Evolutionary conservation across 2,113 vertebrate species (phyloP), one percentile per base, ranked within the genome.

Genomic region (Cariama cristata): DNA sequence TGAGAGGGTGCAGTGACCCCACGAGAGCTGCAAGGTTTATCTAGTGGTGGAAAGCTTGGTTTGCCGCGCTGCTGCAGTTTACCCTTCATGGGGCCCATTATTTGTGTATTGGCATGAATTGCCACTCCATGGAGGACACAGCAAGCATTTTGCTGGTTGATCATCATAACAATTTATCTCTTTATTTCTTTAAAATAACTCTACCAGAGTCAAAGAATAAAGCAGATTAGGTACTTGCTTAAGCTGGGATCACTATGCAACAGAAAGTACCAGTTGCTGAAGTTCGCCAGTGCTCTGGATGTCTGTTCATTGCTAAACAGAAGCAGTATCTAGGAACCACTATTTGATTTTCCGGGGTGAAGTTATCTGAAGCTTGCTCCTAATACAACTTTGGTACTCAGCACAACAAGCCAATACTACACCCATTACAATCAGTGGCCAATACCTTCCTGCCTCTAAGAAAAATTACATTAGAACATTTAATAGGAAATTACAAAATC

Each of bases 401-500:
- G 56, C 30, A 52, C 40, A 64, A 79, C 38, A 85, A 94, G 40
- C 76, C 52, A 60, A 33, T 67, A 26, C 20, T 72, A 40, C 26
- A 79, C 40, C 59, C 16, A 7, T 40, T 75, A 72, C 21, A 58
- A 27, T 91, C 73, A 35, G 24, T 18, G 40, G 56, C 73, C 63
- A 84, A 72, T 44, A 71, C 56, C 28, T 79, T 55, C 30, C 63
- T 86, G 74, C 55, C 81, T 86, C 81, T 50, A 64, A 85, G 71
- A 96, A 89, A 95, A 94, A 88, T 79, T 44, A 83, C 32, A 32
- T 5, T 76, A 58, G 28, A 79, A 69, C n/a, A 79, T 79, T 52
- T 67, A 82, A 64, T 40, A 91, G 74, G 55, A 94, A 87, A 93
- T 92, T 91, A 64, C 28, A 86, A 88, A 95, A 92, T 85, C 21